A percentile compares a stretch with the other conserved stretches of the same genome.
Conservation (phyloP, 2,888 invertebrate genomes). For the Thymelicus lineola region DNA sequence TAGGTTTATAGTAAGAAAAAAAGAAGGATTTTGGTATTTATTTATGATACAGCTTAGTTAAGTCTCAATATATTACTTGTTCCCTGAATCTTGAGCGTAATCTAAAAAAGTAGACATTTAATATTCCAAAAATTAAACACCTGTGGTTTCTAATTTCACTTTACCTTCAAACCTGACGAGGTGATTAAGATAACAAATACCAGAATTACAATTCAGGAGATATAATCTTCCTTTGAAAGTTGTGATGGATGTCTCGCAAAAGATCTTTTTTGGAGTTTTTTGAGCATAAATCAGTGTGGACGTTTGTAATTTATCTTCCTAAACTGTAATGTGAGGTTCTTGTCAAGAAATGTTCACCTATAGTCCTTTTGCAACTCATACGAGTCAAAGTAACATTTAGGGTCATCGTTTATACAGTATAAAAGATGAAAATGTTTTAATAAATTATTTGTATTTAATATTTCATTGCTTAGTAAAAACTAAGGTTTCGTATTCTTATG, state of each 20-base stretch:
- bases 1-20: no score
- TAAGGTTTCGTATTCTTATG: no score
- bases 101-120: constrained; percentile 15
- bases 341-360: constrained; percentile 32
- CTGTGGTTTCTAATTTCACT: constrained; percentile 34
- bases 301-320: constrained; percentile 61
- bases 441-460: no score
- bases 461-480: no score
- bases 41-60: no score
- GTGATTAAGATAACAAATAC: constrained; percentile 49
- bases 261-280: constrained; percentile 54
- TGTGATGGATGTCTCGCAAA: constrained; percentile 53
- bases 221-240: constrained; percentile 57
- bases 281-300: constrained; percentile 63
- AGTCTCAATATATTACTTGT: background rate
- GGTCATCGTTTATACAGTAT: constrained; percentile 1
- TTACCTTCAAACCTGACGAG: constrained; percentile 13
- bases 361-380: constrained; percentile 3
- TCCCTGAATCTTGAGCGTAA: background rate
- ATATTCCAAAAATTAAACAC: constrained; percentile 29
- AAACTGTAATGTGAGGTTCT: constrained; percentile 49
- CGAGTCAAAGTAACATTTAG: background rate
- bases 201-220: constrained; percentile 41
- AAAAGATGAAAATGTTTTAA: background rate
- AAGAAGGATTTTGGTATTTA: no score